Percentiles rank a stretch among this genome's conserved stretches.
Conservation (phyloP, 2,797 vertebrate species). For the Trichosurus vulpecula region DNA sequence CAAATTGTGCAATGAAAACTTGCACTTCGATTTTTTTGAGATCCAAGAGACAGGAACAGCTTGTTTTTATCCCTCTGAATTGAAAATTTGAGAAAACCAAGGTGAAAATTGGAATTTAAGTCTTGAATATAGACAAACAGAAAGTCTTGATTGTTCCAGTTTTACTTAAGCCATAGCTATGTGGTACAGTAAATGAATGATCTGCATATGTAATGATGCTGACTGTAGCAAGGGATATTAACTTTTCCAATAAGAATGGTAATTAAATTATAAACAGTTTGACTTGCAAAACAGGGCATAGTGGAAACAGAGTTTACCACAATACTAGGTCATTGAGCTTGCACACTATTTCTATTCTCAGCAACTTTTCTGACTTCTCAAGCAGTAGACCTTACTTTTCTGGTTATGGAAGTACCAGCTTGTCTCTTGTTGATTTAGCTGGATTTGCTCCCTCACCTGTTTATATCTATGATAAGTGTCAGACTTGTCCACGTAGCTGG, state of each 20-base stretch:
- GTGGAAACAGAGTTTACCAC: not conserved
- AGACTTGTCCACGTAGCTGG: not conserved
- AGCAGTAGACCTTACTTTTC: not conserved
- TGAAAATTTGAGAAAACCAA: constrained; percentile 73
- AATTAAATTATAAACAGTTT: not conserved
- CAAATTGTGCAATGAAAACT: constrained; percentile 69
- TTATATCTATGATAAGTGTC: not conserved
- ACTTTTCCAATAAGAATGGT: not conserved
- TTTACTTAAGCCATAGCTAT: constrained; percentile 50
- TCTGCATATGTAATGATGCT: not conserved
- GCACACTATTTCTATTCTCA: not conserved
- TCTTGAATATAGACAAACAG: constrained; percentile 58
- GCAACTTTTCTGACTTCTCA: not conserved
- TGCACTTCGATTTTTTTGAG: constrained; percentile 60
- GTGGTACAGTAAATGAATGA: not conserved
- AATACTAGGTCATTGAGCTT: not conserved
- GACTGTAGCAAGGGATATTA: not conserved
- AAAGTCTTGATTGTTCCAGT: constrained; percentile 65
- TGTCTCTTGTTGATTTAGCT: not conserved
- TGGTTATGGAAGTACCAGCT: not conserved
- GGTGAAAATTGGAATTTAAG: constrained; percentile 67
- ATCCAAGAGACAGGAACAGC: constrained; percentile 48
- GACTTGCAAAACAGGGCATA: not conserved
- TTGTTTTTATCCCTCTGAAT: constrained; percentile 71
- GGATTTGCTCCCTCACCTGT: not conserved